These are phyloP conservation scores for Helobdella robusta DNA, from an alignment of 2,888 invertebrate species.

Conservation along the genomic window DNA sequence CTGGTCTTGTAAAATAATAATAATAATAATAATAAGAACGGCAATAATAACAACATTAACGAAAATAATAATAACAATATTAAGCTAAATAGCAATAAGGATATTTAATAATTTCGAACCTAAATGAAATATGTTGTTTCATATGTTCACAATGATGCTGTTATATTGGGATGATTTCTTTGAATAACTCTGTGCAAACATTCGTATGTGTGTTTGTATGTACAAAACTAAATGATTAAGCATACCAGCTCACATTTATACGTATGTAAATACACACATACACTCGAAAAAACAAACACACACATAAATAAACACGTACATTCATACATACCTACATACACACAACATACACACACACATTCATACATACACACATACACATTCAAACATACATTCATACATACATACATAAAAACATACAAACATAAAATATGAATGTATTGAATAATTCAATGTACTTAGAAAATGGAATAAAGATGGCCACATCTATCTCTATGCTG, in stretches of 20 bases:
- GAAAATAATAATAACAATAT: too few species aligned
- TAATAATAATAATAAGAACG: too few species aligned
- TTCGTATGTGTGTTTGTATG: neutral
- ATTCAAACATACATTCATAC: neutral
- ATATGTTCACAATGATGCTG: too few species aligned
- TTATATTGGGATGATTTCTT: too few species aligned
- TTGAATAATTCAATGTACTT: too few species aligned
- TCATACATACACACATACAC: neutral
- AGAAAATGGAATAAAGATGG: too few species aligned
- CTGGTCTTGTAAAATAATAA: too few species aligned
- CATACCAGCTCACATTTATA: conserved; percentile 9
- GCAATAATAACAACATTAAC: too few species aligned
- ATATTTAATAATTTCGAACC: conserved; percentile 1
- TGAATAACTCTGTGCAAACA: too few species aligned
- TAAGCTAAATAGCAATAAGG: too few species aligned
- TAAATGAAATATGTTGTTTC: neutral
- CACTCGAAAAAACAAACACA: conserved; percentile 12
- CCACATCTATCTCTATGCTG: too few species aligned
- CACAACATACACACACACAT: conserved; percentile 2
- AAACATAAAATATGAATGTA: too few species aligned
- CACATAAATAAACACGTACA: conserved; percentile 16
- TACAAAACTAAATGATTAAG: neutral
- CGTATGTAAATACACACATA: conserved; percentile 20
- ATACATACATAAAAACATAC: neutral
- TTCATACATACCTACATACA: conserved; percentile 22